phyloP scores from a whole-genome alignment of 2,888 invertebrate genomes.

The Parapristionchus giblindavisi region DNA sequence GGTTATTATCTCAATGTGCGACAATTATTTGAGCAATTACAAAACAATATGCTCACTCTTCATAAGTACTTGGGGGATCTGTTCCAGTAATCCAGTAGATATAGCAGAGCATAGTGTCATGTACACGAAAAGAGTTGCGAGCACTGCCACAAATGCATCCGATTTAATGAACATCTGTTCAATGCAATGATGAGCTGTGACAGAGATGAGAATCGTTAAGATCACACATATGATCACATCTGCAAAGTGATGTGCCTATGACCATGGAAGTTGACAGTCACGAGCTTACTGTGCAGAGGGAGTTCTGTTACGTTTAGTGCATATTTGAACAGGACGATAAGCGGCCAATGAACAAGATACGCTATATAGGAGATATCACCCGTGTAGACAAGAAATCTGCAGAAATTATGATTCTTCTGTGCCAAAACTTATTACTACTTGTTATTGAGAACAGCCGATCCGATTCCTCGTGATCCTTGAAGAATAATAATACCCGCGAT shows the following conservation, averaged over 20 bases:
- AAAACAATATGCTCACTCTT: constrained; percentile 11
- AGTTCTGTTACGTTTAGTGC: constrained; percentile 1
- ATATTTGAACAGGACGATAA: constrained; percentile 28
- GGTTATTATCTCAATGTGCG: not conserved
- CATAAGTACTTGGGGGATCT: not conserved
- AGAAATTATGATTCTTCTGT: not conserved
- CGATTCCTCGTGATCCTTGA: not conserved
- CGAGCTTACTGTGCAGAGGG: not conserved
- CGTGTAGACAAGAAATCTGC: constrained; percentile 28
- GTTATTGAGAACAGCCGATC: not conserved
- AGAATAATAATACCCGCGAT: not conserved
- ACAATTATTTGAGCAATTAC: too few species aligned
- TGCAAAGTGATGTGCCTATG: not conserved
- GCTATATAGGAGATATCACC: constrained; percentile 33
- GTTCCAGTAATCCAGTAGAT: not conserved
- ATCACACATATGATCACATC: constrained; percentile 10
- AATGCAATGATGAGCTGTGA: constrained; percentile 10
- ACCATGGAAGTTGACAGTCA: not conserved
- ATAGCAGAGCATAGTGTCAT: constrained; percentile 27
- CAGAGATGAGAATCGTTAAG: constrained; percentile 19
- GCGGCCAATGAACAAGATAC: constrained; percentile 32
- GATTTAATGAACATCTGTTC: constrained; percentile 26
- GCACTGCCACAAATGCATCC: not conserved
- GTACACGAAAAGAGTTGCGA: constrained; percentile 1
- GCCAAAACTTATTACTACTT: not conserved